Evolutionary conservation across 2,797 vertebrate species (phyloP).

Genomic region (Pachyuromys duprasi): DNA sequence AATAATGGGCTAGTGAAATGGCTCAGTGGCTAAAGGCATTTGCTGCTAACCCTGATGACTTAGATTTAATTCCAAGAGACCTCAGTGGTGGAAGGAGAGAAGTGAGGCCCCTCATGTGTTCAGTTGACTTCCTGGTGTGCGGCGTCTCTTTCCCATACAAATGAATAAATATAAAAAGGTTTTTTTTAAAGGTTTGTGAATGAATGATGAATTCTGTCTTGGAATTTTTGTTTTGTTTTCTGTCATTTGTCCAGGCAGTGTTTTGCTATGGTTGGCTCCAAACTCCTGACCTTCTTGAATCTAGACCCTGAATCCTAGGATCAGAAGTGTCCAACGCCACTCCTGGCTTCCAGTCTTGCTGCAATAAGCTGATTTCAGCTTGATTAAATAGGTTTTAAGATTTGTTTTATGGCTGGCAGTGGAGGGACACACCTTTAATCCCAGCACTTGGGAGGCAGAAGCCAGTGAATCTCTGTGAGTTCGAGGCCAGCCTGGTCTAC

Average conservation of each 20-base stretch:
- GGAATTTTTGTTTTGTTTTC: neutral
- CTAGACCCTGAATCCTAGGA: neutral
- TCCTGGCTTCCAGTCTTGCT: neutral
- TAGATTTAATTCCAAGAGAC: neutral
- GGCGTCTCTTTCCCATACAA: neutral
- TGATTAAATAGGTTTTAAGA: constrained; percentile 1
- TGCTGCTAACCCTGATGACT: neutral
- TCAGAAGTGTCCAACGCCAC: neutral
- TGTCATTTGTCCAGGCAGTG: neutral
- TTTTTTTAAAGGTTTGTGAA: neutral
- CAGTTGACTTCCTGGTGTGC: neutral
- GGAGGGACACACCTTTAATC: neutral
- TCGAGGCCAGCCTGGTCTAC: neutral
- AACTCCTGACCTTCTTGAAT: neutral
- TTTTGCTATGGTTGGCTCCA: neutral
- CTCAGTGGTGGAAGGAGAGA: neutral
- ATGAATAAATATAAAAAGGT: neutral
- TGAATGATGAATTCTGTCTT: neutral
- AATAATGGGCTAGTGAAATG: neutral
- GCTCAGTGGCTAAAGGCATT: neutral
- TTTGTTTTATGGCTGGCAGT: neutral
- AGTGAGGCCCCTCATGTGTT: neutral
- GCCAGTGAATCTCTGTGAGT: neutral
- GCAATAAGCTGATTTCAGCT: neutral
- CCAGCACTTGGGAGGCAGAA: neutral